A percentile compares a stretch with the other conserved stretches of the same genome.
Evolutionary conservation across 2,888 invertebrate genomes (phyloP).

Genomic region (Orthonevra nobilis): DNA sequence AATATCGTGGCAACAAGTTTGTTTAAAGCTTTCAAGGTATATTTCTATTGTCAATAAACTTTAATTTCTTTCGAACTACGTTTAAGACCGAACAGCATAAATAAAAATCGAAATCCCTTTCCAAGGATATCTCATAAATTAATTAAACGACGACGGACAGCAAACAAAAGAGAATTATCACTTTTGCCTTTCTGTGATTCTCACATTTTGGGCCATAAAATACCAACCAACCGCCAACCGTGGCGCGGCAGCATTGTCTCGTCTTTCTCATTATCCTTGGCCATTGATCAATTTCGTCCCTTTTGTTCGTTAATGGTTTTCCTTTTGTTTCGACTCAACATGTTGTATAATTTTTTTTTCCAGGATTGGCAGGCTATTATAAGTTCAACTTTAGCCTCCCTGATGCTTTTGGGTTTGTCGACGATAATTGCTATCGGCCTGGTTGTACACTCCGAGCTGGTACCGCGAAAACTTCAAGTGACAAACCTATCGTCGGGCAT

Average conservation of each 20-base stretch:
- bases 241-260: neutral
- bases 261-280: conserved; percentile 28
- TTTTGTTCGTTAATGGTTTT: conserved; percentile 23
- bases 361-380: conserved; percentile 83
- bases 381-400: conserved; percentile 83
- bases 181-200: conserved; percentile 4
- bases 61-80: too few relatives aligned
- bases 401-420: conserved; percentile 84
- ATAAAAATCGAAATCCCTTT: conserved; percentile 9
- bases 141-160: conserved; percentile 16
- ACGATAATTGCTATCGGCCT: conserved; percentile 81
- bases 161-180: neutral
- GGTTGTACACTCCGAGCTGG: conserved; percentile 79
- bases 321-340: conserved; percentile 13
- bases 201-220: conserved; percentile 13
- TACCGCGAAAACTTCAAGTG: conserved; percentile 76
- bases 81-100: too few relatives aligned
- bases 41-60: too few relatives aligned
- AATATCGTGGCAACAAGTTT: too few relatives aligned
- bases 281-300: conserved; percentile 38
- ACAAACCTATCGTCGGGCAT: conserved; percentile 75
- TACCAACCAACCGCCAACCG: neutral
- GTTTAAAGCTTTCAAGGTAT: too few relatives aligned
- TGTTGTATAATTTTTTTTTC: too few relatives aligned
- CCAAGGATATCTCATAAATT: conserved; percentile 22